Evolutionary conservation across 2,888 invertebrate genomes (phyloP).

Genomic region (Nephrotoma appendiculata): DNA sequence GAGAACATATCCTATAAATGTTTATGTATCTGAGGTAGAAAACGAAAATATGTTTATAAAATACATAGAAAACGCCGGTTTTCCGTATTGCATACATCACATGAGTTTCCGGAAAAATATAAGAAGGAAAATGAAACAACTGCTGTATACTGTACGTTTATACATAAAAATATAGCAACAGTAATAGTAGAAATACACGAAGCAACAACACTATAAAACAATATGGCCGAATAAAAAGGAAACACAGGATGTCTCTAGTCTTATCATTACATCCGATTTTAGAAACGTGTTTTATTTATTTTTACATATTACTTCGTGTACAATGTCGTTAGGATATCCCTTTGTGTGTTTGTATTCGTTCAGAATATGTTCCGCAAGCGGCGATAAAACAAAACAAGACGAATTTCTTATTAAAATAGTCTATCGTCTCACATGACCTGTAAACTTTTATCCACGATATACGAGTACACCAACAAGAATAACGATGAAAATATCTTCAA

Average conservation of each 20-base stretch:
- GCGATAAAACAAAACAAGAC: neutral
- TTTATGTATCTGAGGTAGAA: neutral
- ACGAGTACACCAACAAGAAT: too few relatives aligned
- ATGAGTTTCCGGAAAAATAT: neutral
- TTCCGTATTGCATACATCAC: slow-evolving; percentile 8
- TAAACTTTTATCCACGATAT: too few relatives aligned
- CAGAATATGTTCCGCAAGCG: neutral
- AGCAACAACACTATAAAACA: neutral
- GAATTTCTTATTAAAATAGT: neutral
- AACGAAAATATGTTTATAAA: neutral
- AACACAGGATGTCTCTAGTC: slow-evolving; percentile 3
- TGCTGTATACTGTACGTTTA: neutral
- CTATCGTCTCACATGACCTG: neutral
- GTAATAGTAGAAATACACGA: neutral
- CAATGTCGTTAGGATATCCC: neutral
- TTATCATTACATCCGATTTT: slow-evolving; percentile 1
- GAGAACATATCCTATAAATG: neutral
- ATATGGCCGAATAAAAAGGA: neutral
- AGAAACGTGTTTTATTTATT: slow-evolving; percentile 1
- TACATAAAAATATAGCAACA: neutral
- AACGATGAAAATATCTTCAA: too few relatives aligned
- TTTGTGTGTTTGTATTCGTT: neutral
- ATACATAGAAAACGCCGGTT: slow-evolving; percentile 4
- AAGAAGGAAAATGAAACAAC: neutral
- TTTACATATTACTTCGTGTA: neutral